Evolutionary conservation across 1,140 invertebrate species (phyloP), one percentile per base, ranked within the genome.

Genomic region (Trichonephila clavipes): DNA sequence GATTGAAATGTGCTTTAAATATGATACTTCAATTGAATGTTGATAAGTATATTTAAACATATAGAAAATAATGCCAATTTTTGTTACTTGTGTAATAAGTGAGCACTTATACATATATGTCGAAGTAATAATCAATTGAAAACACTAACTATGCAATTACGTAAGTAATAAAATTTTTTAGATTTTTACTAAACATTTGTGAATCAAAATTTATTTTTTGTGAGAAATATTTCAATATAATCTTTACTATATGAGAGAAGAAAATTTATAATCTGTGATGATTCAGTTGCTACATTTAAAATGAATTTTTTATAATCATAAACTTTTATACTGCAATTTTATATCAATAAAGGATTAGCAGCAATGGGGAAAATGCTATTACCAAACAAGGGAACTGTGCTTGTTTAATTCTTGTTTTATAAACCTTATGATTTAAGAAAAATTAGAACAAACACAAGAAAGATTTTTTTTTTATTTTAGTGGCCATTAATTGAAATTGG

Each of bases 321-420:
- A 88, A 88, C 64, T 88, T 77, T 88, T 88, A 88, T 88, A 88
- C 86, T 64, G 61, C 34, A 62, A 14, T 88, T 88, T 88, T 88
- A 88, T 88, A 88, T 88, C 10, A 16, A 64, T 58, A 88, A 87
- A 34, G 62, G 72, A 77, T 77, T 77, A 34, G 72, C 72, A 77
- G 72, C 34, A 34, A 40, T 77, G 34, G 24, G 18, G 16, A 77
- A 77, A 77, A 77, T 77, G 72, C 28, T 77, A 77, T 77, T 77
- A 77, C 72, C 72, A 77, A 77, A 77, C 72, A 77, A 77, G 72
- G 28, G 24, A 77, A 77, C 16, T 77, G 72, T 77, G 72, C 72
- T 77, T 34, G 72, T 34, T 34, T 77, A 51, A 51, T 51, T 51
- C 10, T 51, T 51, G 51, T 51, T 51, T 51, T 51, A 12, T 51